These are phyloP conservation scores for Cephus nigrinus DNA, from an alignment of 2,888 invertebrate genomes.

Conservation along the genomic window DNA sequence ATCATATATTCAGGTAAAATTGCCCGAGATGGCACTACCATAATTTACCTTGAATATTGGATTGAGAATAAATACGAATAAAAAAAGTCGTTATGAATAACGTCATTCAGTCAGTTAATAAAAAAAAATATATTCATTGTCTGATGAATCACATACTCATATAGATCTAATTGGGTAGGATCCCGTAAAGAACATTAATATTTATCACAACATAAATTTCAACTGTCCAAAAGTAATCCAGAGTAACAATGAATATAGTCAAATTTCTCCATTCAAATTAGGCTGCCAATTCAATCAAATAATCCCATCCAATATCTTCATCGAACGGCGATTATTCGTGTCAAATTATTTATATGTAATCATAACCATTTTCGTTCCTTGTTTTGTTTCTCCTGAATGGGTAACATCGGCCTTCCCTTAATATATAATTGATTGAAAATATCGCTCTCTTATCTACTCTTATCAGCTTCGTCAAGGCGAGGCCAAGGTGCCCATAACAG, in stretches of 20 bases:
- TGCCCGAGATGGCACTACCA: conserved; percentile 40
- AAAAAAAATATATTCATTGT: conserved; percentile 1
- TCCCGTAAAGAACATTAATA: background rate
- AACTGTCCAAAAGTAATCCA: background rate
- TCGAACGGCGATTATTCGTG: background rate
- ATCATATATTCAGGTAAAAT: conserved; percentile 27
- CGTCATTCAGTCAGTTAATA: conserved; percentile 18
- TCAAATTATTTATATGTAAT: background rate
- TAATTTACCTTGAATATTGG: conserved; percentile 3
- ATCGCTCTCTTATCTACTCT: conserved; percentile 13
- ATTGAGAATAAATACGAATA: background rate
- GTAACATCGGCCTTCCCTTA: conserved; percentile 65
- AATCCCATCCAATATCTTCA: background rate
- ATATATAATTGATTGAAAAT: conserved; percentile 26
- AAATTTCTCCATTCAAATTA: background rate
- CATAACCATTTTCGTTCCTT: background rate
- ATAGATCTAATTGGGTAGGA: background rate
- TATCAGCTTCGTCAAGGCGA: conserved; percentile 52
- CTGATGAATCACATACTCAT: background rate
- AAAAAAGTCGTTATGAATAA: conserved; percentile 17
- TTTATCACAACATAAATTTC: background rate
- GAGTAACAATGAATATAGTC: background rate
- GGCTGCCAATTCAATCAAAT: background rate
- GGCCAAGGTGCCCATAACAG: conserved; percentile 64
- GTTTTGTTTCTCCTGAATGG: conserved; percentile 43